Base-by-base conservation (phyloP, 2,113 vertebrate genomes). In the Tichodroma muraria region DNA sequence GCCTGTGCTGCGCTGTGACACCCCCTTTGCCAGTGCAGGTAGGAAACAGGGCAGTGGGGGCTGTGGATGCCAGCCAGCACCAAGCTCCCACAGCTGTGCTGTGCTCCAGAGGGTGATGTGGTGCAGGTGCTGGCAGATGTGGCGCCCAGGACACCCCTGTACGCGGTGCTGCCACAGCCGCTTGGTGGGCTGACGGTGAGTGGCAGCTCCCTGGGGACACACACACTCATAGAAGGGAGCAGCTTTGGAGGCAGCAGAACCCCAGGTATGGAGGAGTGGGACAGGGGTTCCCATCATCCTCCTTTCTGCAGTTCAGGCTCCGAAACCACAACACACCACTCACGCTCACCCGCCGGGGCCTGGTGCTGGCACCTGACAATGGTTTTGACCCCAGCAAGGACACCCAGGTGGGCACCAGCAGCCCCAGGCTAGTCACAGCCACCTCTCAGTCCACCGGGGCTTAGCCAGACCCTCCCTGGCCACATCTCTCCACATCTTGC, bases 311-410 rank as follows among this genome's bases (percentile, higher is more conserved):
- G 95, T 98, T 97, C 79, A 92, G 57, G 42, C 87, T 95, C 71
- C 72, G 10, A 68, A 92, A 95, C 80, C 14, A 8, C 1, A 30
- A 94, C 33, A 95, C 96, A 4, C 91, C 96, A 2, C 97, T 98
- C 52, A 88, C 11, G 3, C 96, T 98, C 40, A 95, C 93, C 44
- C 35, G 4, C 14, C 54, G 24, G 11, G 98, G 98, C 18, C 56
- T 94, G 35, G 93, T 98, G 60, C 57, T 80, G 59, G 96, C 94
- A 0, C 98, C 98, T 42, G 53, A 73, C 5, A 9, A 73, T 3
- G 98, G 98, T 47, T 98, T 98, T 25, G 12, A 61, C 18, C 75
- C 15, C 79, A 97, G 95, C 66, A 92, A 95, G 23, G 92, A 91
- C 64, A 77, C 4, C 9, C 98, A 98, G 97, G 97, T 98, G 73